Evolutionary conservation across 2,113 vertebrate genomes (phyloP).

Genomic region (Chamaea fasciata): DNA sequence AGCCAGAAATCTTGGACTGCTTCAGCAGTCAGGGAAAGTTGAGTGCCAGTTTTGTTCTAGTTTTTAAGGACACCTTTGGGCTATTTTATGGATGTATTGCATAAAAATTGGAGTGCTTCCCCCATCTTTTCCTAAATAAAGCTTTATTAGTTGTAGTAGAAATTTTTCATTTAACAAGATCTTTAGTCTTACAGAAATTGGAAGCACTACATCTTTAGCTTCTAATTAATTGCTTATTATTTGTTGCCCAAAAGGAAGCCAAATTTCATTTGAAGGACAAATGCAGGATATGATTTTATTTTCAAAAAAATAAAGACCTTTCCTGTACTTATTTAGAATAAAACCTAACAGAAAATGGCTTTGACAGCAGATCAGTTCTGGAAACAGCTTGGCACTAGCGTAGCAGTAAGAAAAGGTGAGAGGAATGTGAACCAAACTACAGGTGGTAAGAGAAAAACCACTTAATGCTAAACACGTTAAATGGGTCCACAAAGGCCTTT

Average conservation of each 20-base stretch:
- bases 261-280: background rate
- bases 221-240: background rate
- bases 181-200: background rate
- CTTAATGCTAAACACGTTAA: background rate
- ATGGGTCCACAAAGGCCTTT: slow-evolving; percentile 9
- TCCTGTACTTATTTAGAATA: background rate
- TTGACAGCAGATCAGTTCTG: background rate
- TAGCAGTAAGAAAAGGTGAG: background rate
- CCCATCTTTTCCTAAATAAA: background rate
- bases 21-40: background rate
- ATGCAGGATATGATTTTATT: background rate
- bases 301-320: background rate
- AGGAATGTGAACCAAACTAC: slow-evolving; percentile 19
- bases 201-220: background rate
- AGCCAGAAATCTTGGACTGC: background rate
- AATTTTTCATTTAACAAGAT: background rate
- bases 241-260: background rate
- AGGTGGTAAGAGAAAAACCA: slow-evolving; percentile 22
- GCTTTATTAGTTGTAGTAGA: background rate
- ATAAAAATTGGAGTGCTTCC: background rate
- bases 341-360: background rate
- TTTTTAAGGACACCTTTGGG: background rate
- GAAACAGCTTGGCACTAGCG: background rate
- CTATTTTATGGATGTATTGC: background rate
- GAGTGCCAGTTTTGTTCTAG: background rate